Evolutionary conservation across 1,140 invertebrate genomes (phyloP), one percentile per base, ranked within the genome.

Genomic region (Sitophilus oryzae): DNA sequence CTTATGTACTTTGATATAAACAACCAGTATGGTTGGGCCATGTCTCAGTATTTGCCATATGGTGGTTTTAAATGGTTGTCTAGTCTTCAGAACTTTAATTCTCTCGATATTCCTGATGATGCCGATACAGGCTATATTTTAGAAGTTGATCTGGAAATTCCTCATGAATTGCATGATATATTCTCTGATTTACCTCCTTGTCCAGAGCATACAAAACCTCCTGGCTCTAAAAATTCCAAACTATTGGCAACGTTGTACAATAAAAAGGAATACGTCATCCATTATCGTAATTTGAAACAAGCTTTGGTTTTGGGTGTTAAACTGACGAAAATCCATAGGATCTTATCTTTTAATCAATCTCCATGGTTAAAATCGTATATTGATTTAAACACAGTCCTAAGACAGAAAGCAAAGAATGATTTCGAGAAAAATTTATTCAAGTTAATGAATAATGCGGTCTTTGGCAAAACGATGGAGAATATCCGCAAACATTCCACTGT

Each of bases 281-380:
- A 79, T 65, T 76, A 76, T 66, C 48, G 60, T 54, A 75, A 72
- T 63, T 68, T 79, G 25, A 65, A 77, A 67, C 74, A 76, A 63
- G 75, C 68, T 56, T n/a, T 78, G 18, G 42, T 68, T 44, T 16
- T 68, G 50, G 77, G 76, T 23, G 36, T 80, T 21, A 66, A 64
- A 57, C 42, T 78, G 42, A 71, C 55, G 41, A 76, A 77, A 69
- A 68, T 80, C 25, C 68, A 79, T 68, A 61, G 70, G 66, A 66
- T 77, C 49, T 66, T 76, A 58, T 58, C 70, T 68, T 80, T 81
- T 65, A 66, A 74, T 23, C 76, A 81, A 73, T 66, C 63, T 30
- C 18, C 58, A 49, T 79, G 72, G 72, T 58, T 79, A 23, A 66
- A 73, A 60, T 50, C 62, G 10, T 62, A 62, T 44, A 57, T 62